Base-by-base conservation (phyloP, 2,888 invertebrate species). In the Pyrochroa serraticornis region DNA sequence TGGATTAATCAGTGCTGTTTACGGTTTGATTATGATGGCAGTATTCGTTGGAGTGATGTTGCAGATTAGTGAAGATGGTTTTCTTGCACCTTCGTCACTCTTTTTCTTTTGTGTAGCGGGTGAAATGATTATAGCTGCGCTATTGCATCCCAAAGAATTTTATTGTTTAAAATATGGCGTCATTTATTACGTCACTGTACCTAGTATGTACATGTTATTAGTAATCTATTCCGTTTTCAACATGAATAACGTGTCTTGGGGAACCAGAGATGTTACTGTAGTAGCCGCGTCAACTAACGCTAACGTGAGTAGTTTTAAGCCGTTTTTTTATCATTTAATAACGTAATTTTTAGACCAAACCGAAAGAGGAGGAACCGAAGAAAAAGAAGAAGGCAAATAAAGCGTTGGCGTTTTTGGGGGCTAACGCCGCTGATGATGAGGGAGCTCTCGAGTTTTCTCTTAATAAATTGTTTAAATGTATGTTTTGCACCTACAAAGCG, bases 171-270 rank as follows among this genome's bases (percentile, higher is more conserved):
- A 88, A 34, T 90, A 88, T 68, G 85, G 91, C 9, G 74, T 86
- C 57, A 85, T 97, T 36, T 97, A 97, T 77, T 92, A 92, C 75
- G 87, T 97, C 42, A 92, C 95, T 5, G 93, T 97, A 48, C 97
- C 97, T 0, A 92, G 94, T 64, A 96, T 96, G 91, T 97, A 96
- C 77, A 88, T 97, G 85, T 81, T 97, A 73, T 83, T 97, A 49
- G 90, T 95, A 65, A 90, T 97, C 52, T 97, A 94, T 76, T 93
- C 95, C 0, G 82, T 96, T 22, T 94, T 95, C 75, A 97, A 97
- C 77, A 84, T 97, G 81, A 93, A 97, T 77, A 91, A 94, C 71
- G 92, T 97, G 2, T 89, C 91, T 1, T 97, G 97, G 97, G 97
- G 97, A 3, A 97, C 97, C 0, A 82, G 97, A 58, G 97, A 96